Evolutionary conservation across 2,888 invertebrate species (phyloP).

Genomic region (Agelastica alni): DNA sequence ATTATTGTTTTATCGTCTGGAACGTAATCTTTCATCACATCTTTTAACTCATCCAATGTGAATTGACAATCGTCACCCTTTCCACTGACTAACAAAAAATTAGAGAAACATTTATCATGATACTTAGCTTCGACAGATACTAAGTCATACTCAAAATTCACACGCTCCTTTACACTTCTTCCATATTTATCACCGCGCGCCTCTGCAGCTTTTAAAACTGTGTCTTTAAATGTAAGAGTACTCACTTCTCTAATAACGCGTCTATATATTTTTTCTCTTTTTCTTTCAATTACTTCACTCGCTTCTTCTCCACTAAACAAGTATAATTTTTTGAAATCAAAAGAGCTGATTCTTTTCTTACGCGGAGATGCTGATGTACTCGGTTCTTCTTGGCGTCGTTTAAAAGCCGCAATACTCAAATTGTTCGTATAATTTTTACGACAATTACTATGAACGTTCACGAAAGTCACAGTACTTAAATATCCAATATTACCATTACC

Average conservation of each 20-base stretch:
- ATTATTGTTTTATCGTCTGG: no score
- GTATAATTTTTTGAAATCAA: slow-evolving; percentile 3
- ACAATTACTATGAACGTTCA: background rate
- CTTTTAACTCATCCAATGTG: slow-evolving; percentile 47
- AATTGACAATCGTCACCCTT: slow-evolving; percentile 47
- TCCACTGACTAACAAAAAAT: slow-evolving; percentile 42
- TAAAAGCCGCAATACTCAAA: background rate
- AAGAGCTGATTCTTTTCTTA: background rate
- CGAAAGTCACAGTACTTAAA: slow-evolving; percentile 1
- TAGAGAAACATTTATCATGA: no score
- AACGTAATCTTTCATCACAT: slow-evolving; percentile 44
- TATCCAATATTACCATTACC: slow-evolving; percentile 2
- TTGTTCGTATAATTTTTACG: slow-evolving; percentile 1
- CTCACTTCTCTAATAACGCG: no score
- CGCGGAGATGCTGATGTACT: slow-evolving; percentile 2
- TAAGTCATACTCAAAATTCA: background rate
- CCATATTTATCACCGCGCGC: background rate
- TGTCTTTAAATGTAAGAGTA: no score
- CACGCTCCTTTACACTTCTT: background rate
- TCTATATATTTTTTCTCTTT: slow-evolving; percentile 1
- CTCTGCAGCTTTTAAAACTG: no score
- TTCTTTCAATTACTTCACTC: background rate
- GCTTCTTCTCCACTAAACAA: background rate
- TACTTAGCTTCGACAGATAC: background rate
- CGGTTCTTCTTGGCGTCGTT: background rate